Evolutionary conservation across 1,140 invertebrate genomes (phyloP).

Genomic region (Sycophila sp.): DNA sequence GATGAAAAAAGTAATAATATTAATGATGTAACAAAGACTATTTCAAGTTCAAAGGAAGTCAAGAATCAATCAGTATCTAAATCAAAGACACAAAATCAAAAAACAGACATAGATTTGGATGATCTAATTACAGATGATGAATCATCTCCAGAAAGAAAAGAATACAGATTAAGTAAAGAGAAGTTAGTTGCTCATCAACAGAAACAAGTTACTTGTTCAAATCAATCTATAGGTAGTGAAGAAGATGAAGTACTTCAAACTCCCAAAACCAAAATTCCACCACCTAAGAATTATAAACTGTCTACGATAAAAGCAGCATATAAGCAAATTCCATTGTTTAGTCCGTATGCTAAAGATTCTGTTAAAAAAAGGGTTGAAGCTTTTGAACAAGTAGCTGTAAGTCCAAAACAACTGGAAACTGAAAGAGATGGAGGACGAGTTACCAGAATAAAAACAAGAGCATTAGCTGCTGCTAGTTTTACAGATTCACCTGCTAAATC

Average conservation of each 20-base stretch:
- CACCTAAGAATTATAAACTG: constrained; percentile 9
- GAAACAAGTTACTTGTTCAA: constrained; percentile 36
- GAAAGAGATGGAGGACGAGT: constrained; percentile 52
- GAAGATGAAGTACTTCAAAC: constrained; percentile 49
- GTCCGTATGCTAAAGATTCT: constrained; percentile 70
- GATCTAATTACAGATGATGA: constrained; percentile 62
- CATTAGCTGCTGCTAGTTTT: constrained; percentile 44
- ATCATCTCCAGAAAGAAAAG: constrained; percentile 52
- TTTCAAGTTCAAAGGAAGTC: not conserved
- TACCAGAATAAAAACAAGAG: constrained; percentile 63
- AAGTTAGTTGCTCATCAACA: constrained; percentile 7
- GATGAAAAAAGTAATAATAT: not conserved
- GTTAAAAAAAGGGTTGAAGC: constrained; percentile 72
- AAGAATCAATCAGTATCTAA: not conserved
- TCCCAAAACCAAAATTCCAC: constrained; percentile 28
- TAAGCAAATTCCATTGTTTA: constrained; percentile 60
- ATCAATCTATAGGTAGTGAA: constrained; percentile 38
- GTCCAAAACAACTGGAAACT: constrained; percentile 46
- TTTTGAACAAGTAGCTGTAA: constrained; percentile 67
- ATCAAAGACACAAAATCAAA: not conserved
- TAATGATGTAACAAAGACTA: not conserved
- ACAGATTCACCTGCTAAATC: constrained; percentile 16
- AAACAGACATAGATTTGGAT: constrained; percentile 37
- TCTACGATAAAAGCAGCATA: constrained; percentile 32
- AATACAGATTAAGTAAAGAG: constrained; percentile 30